phyloP scores from a whole-genome alignment of 2,113 vertebrate species.

The Garra rufa region DNA sequence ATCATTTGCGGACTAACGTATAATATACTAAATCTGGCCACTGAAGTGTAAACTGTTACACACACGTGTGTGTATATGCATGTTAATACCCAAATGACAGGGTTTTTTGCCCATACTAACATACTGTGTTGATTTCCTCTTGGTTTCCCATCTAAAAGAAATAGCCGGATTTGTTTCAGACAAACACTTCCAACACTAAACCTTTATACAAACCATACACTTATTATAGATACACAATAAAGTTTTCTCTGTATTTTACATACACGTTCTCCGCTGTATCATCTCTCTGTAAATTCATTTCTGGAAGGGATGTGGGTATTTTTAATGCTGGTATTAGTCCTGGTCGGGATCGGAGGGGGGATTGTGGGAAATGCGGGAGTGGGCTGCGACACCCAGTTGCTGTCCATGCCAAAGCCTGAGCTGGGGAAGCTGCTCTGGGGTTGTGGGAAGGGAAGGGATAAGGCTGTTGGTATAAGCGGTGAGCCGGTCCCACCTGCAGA shows the following conservation, averaged over 20 bases:
- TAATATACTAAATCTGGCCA: no score
- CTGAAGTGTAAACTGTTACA: no score
- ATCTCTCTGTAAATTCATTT: constrained; percentile 85
- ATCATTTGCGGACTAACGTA: no score
- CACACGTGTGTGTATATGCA: constrained; percentile 57
- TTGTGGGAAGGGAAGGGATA: constrained; percentile 49
- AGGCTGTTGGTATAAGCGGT: constrained; percentile 41
- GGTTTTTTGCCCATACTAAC: constrained; percentile 52
- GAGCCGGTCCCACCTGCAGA: constrained; percentile 47
- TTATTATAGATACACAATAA: constrained; percentile 36
- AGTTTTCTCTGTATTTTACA: constrained; percentile 21
- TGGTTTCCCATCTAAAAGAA: constrained; percentile 28
- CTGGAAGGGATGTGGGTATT: constrained; percentile 61
- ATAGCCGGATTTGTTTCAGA: constrained; percentile 41
- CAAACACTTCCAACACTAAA: constrained; percentile 63
- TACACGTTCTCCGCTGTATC: constrained; percentile 58
- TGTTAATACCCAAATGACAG: constrained; percentile 41
- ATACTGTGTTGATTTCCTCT: constrained; percentile 27
- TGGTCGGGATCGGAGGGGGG: constrained; percentile 78
- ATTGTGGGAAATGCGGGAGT: constrained; percentile 75
- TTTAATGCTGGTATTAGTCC: constrained; percentile 71
- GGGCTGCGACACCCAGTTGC: constrained; percentile 75
- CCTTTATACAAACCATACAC: constrained; percentile 71
- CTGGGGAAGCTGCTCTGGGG: constrained; percentile 60
- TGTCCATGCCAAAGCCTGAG: constrained; percentile 69